Evolutionary conservation across 2,113 vertebrate genomes (phyloP), one percentile per base, ranked within the genome.

Genomic region (Perccottus glenii): DNA sequence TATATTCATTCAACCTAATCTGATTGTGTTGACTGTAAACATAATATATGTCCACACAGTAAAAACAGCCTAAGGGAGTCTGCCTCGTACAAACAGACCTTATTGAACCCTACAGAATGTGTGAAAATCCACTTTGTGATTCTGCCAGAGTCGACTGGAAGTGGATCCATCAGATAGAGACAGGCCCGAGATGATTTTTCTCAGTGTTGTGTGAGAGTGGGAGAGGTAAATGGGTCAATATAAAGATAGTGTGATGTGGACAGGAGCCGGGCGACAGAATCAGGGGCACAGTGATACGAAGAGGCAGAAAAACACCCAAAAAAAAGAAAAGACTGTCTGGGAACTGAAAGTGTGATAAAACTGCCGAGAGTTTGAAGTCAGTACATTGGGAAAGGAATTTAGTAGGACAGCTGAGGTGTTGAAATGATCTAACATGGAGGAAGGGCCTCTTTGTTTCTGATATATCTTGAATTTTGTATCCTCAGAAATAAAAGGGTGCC

Each of bases 261-360:
- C 51, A 45, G 60, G 55, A 60, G 75, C 70, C 55, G 58, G 36
- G 76, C 75, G 65, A 80, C 56, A 48, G 50, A 59, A 67, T 44
- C 40, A 2, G 3, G 36, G 2, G 10, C 64, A 74, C 32, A 5
- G 33, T 74, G 64, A 81, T 72, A 56, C 7, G 47, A 80, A 84
- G 66, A 75, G 83, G 82, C 77, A 85, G 67, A 63, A 64, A 44
- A 45, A 59, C 47, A 10, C 4, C 52, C 33, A 40, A 12, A 50
- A 64, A 69, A 47, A 60, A 77, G 35, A 59, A 45, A 44, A 47
- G 43, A 49, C 57, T 60, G 60, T 67, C 50, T 55, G 12, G 16
- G 35, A 80, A 51, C 57, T 19, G 69, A 56, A 75, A 58, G 43
- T 36, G 62, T 49, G 63, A 62, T 55, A 81, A 65, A 64, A 73